Base-by-base conservation (phyloP, 1,140 invertebrate species). In the Euura saliciscinereae region DNA sequence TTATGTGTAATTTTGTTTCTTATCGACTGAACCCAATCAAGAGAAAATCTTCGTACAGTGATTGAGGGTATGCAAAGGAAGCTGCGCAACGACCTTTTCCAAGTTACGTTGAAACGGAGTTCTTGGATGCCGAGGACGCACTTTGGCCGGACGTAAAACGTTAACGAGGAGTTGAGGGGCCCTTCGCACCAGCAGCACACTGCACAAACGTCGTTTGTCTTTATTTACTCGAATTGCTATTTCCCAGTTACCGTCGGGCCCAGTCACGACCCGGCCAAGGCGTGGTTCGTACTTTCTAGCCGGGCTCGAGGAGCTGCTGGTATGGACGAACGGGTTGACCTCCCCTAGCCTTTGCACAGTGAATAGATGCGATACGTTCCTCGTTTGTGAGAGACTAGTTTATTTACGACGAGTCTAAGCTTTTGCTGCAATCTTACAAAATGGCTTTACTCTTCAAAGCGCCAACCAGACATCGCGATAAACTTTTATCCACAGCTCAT, bases 241-340 rank as follows among this genome's bases (percentile, higher is more conserved):
- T 59, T 59, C 51, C 51, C 51, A 59, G 51, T 59, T n/a, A n/a
- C 8, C 13, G 51, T 59, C 51, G 51, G 80, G 78, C 78, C 79
- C 73, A 79, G 80, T 84, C 82, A 82, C 82, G 82, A 84, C 75
- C 81, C 65, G 75, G 74, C 80, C 82, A 78, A 84, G 82, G 82
- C 82, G 82, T 84, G 82, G 82, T 81, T 72, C 69, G 66, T 67
- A 44, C 66, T 44, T 28, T 67, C 13, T 67, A 28, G 13, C 66
- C 66, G 11, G 66, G 74, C 72, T 78, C 66, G 75, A 28, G 28
- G 28, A 28, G 72, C 70, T 65, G 44, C 71, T 71, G 74, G 77
- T 81, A 83, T 28, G 28, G 80, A 83, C 79, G 79, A 75, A 82
- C 79, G 80, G 72, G 73, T 76, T 79, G 79, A 82, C 80, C 78